A percentile compares a stretch with the other conserved stretches of the same genome.
phyloP scores from a whole-genome alignment of 2,113 vertebrate genomes.

The Budorcas taxicolor region DNA sequence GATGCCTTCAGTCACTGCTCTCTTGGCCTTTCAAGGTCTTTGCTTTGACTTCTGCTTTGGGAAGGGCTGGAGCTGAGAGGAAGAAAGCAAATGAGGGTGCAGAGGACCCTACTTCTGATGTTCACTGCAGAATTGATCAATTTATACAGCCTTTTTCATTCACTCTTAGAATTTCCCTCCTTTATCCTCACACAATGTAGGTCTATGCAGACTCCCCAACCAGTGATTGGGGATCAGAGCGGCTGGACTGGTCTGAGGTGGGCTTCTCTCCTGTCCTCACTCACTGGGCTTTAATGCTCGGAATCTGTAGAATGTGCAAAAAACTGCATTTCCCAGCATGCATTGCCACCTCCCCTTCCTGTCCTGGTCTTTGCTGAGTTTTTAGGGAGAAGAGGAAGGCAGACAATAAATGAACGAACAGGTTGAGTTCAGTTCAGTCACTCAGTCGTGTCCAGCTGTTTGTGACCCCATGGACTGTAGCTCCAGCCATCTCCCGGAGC shows the following conservation, averaged over 20 bases:
- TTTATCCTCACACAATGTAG: not conserved
- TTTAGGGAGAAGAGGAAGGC: not conserved
- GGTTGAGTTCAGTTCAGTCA: not conserved
- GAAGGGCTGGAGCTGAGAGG: not conserved
- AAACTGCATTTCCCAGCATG: not conserved
- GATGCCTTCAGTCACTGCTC: not conserved
- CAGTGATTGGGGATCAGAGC: not conserved
- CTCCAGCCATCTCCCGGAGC: not conserved
- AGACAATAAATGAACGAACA: not conserved
- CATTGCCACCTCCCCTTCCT: not conserved
- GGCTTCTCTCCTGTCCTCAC: not conserved
- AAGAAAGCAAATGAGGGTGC: not conserved
- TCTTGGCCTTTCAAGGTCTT: not conserved
- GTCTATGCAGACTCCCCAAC: not conserved
- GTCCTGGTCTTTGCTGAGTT: not conserved
- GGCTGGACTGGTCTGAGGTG: not conserved
- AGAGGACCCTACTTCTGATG: rapidly evolving
- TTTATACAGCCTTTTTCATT: not conserved
- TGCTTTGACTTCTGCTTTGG: not conserved
- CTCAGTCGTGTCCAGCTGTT: not conserved
- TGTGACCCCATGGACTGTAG: not conserved
- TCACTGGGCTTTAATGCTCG: not conserved
- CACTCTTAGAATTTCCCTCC: not conserved
- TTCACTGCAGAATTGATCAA: not conserved
- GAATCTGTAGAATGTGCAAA: not conserved